Evolutionary conservation across 1,140 invertebrate genomes (phyloP), one percentile per base, ranked within the genome.

Genomic region (Drosophila hydei): DNA sequence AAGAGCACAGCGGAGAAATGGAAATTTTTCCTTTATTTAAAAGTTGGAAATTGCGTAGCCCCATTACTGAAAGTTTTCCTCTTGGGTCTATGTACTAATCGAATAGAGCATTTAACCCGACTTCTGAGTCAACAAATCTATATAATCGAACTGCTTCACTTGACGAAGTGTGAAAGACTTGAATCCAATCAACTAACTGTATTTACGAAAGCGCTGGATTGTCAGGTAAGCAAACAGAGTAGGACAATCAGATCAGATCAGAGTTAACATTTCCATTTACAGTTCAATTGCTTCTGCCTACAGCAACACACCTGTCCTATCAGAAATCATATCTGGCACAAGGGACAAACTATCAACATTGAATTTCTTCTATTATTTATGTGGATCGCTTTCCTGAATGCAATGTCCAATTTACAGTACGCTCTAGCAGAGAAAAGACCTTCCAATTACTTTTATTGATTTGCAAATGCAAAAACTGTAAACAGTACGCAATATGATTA

Each of bases 321-420:
- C 19, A 23, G 33, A 40, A 40, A 23, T 38, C 33, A 54, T n/a
- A 54, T 54, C 23, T 54, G 51, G 51, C 51, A 54, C 36, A 7
- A 8, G 12, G 33, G 51, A 11, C 51, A 54, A 40, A 23, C 33
- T 7, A 23, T 54, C 5, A 54, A 38, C 8, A 54, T 9, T 7
- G 51, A 40, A 6, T 54, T 54, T 23, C 19, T 54, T 1, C n/a
- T 54, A 6, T 6, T 23, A 14, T 54, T 14, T n/a, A 7, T 54
- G 4, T 54, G 51, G 51, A 19, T 38, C 2, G 33, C 12, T 4
- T 54, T 54, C 9, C 19, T 54, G 2, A 54, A 54, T 38, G 11
- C 51, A n/a, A 54, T 54, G 51, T 54, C 51, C 1, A 21, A 16
- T 23, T 21, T 54, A 14, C 51, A 54, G 12, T 54, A 54, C 9